These are phyloP conservation scores for Carapus acus DNA, from an alignment of 2,797 vertebrate genomes.

Conservation along the genomic window DNA sequence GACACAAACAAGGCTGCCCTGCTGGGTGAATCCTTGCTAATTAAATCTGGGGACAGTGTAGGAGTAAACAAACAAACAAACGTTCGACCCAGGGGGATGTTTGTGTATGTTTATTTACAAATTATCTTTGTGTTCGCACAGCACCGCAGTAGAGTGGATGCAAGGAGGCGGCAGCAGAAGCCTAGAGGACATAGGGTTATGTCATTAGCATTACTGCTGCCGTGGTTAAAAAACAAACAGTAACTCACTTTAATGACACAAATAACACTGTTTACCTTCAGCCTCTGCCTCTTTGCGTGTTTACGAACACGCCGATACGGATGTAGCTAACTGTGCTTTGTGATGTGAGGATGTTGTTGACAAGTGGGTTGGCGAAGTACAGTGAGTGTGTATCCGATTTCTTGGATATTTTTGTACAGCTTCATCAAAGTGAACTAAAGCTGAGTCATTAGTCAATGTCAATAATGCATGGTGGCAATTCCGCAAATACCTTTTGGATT, in stretches of 20 bases:
- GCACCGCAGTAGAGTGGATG: constrained; percentile 23
- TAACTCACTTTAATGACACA: constrained; percentile 26
- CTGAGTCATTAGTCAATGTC: too few relatives aligned
- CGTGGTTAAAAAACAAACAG: constrained; percentile 57
- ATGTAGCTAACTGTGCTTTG: too few relatives aligned
- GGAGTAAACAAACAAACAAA: constrained; percentile 18
- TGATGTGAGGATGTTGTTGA: too few relatives aligned
- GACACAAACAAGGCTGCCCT: neutral
- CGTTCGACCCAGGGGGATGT: constrained; percentile 35
- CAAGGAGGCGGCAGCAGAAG: constrained; percentile 16
- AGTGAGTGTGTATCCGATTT: too few relatives aligned
- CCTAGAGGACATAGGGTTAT: constrained; percentile 24
- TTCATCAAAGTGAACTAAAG: too few relatives aligned
- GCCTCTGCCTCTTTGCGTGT: too few relatives aligned
- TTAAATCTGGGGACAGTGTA: neutral
- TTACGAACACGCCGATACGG: too few relatives aligned
- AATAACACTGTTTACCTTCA: too few relatives aligned
- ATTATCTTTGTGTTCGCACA: constrained; percentile 39
- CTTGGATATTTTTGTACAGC: too few relatives aligned
- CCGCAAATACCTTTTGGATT: constrained; percentile 31
- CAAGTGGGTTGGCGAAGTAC: too few relatives aligned
- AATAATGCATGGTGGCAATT: constrained; percentile 21
- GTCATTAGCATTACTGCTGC: constrained; percentile 35
- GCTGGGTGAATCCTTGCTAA: neutral
- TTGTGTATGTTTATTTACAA: constrained; percentile 54